phyloP scores from a whole-genome alignment of 2,113 vertebrate genomes.

The Lagenorhynchus albirostris region DNA sequence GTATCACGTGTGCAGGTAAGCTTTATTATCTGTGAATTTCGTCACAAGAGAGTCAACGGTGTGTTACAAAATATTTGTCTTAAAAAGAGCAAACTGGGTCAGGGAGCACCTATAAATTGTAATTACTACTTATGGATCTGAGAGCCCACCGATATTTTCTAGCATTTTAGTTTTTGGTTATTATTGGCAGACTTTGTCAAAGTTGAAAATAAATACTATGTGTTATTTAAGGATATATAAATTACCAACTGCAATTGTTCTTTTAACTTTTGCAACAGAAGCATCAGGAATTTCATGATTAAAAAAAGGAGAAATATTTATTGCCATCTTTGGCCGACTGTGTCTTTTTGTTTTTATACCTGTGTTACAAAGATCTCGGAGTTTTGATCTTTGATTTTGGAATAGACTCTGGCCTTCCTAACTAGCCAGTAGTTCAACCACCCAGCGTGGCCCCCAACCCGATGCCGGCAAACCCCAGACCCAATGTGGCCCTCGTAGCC shows the following conservation, averaged over 20 bases:
- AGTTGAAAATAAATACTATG: not conserved
- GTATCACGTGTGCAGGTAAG: not conserved
- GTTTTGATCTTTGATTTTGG: not conserved
- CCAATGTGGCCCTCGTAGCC: not conserved
- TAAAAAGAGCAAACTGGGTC: not conserved
- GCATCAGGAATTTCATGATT: not conserved
- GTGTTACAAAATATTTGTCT: not conserved
- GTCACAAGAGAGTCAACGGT: not conserved
- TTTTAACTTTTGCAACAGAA: not conserved
- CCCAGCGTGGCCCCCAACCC: not conserved
- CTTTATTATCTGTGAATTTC: not conserved
- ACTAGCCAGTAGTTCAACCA: not conserved
- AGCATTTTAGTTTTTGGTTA: not conserved
- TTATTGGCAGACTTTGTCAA: not conserved
- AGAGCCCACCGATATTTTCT: not conserved
- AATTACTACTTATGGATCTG: not conserved
- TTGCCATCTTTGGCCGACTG: not conserved
- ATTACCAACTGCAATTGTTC: not conserved
- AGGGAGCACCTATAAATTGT: not conserved
- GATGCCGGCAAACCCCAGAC: rapidly evolving
- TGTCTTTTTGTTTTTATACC: not conserved
- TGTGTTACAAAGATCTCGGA: not conserved
- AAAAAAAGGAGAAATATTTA: not conserved
- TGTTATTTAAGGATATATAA: not conserved
- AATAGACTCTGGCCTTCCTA: not conserved